Evolutionary conservation across 2,888 invertebrate genomes (phyloP).

Genomic region (Zelleria hepariella): DNA sequence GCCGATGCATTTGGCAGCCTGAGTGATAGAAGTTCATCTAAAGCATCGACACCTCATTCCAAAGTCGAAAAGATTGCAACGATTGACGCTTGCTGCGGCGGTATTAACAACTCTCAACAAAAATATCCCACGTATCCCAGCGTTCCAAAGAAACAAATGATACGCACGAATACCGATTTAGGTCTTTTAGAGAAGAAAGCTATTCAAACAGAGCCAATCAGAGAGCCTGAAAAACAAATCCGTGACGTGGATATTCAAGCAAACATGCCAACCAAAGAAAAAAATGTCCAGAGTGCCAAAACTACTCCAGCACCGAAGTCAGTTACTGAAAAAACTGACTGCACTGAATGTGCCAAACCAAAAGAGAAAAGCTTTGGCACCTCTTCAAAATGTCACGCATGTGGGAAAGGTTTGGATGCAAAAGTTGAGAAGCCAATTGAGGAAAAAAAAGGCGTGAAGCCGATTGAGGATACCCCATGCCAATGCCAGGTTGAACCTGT

Average conservation of each 20-base stretch:
- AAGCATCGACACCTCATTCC: not conserved
- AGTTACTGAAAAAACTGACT: not conserved
- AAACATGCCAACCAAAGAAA: not conserved
- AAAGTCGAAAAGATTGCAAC: not conserved
- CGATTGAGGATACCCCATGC: not conserved
- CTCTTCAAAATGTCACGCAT: not conserved
- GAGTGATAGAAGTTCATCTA: not conserved
- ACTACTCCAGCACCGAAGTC: not conserved
- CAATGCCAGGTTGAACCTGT: not conserved
- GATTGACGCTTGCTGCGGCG: not conserved
- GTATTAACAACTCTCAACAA: not conserved
- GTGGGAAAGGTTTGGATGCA: too few relatives aligned
- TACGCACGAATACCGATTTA: slow-evolving; percentile 5
- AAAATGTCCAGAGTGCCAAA: not conserved
- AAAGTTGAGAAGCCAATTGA: slow-evolving; percentile 11
- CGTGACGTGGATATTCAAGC: not conserved
- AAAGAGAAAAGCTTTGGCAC: not conserved
- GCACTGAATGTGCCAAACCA: not conserved
- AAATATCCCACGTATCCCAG: slow-evolving; percentile 1
- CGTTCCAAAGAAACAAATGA: not conserved
- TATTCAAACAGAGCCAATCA: slow-evolving; percentile 28
- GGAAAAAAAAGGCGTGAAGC: not conserved
- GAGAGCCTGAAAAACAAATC: slow-evolving; percentile 18
- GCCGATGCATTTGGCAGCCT: not conserved
- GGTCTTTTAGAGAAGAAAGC: not conserved